These are phyloP conservation scores for Podarcis raffonei DNA, from an alignment of 2,113 vertebrate species.

Conservation along the genomic window DNA sequence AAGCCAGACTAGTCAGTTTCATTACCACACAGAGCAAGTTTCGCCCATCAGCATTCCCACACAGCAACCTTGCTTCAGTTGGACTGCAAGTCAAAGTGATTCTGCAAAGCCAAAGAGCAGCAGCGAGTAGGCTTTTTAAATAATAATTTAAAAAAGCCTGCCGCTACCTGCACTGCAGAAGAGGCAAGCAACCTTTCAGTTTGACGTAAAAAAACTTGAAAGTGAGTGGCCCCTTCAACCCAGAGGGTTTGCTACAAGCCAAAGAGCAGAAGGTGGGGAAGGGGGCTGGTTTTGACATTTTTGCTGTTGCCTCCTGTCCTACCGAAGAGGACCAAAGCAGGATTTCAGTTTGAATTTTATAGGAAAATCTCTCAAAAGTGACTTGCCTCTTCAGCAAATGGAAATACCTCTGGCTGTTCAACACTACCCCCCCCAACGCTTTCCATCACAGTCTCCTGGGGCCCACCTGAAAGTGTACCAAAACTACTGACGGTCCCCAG, in stretches of 20 bases:
- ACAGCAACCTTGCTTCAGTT: background rate
- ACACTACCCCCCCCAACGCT: background rate
- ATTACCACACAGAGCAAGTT: background rate
- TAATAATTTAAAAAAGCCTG: too few species aligned
- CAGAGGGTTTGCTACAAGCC: background rate
- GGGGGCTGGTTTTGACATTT: background rate
- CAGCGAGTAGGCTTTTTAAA: too few species aligned
- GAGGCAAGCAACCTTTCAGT: background rate
- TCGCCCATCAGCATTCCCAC: conserved; percentile 3
- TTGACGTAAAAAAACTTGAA: background rate
- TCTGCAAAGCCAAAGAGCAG: background rate
- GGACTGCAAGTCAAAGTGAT: background rate
- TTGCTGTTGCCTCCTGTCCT: background rate
- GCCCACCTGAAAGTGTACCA: background rate
- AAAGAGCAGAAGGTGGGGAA: background rate
- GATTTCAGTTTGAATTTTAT: background rate
- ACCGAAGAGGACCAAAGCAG: background rate
- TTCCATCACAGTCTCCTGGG: background rate
- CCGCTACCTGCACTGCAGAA: background rate
- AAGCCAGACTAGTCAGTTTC: background rate
- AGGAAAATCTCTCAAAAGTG: background rate
- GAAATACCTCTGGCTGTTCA: background rate
- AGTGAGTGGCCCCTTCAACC: background rate
- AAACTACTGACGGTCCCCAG: background rate
- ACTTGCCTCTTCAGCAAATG: background rate